Percentiles rank a stretch among this genome's conserved stretches.
These are phyloP conservation scores for Bufotes viridis DNA, from an alignment of 2,797 vertebrate genomes.

Conservation along the genomic window DNA sequence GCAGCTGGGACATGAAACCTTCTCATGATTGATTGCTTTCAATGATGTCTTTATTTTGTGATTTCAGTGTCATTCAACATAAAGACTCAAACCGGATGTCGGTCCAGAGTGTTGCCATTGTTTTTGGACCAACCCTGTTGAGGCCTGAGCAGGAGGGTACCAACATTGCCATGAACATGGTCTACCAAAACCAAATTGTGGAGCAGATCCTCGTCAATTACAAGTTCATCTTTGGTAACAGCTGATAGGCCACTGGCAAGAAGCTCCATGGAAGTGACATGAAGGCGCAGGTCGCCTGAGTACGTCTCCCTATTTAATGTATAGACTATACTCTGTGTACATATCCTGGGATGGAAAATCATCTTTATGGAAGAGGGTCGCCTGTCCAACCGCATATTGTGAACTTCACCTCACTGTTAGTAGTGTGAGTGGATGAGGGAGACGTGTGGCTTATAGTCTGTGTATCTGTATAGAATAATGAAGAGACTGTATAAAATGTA, in stretches of 20 bases:
- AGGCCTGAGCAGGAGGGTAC: conserved; percentile 82
- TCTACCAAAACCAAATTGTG: conserved; percentile 95
- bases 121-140: conserved; percentile 92
- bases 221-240: conserved; percentile 75
- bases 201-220: conserved; percentile 89
- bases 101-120: conserved; percentile 88
- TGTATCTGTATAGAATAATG: conserved; percentile 4
- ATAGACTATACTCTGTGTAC: conserved; percentile 9
- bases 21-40: no score
- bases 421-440: not conserved
- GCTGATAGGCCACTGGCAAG: conserved; percentile 63
- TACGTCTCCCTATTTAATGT: conserved; percentile 41
- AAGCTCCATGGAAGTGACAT: not conserved
- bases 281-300: conserved; percentile 51
- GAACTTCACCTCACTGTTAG: not conserved
- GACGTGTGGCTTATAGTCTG: not conserved
- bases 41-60: not conserved
- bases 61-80: conserved; percentile 80
- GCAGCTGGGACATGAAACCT: no score
- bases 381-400: not conserved
- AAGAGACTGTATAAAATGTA: not conserved
- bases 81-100: conserved; percentile 91
- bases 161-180: conserved; percentile 90
- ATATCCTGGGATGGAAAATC: not conserved
- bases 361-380: no score